Evolutionary conservation across 2,888 invertebrate genomes (phyloP).

Genomic region (Odontomyia ornata): DNA sequence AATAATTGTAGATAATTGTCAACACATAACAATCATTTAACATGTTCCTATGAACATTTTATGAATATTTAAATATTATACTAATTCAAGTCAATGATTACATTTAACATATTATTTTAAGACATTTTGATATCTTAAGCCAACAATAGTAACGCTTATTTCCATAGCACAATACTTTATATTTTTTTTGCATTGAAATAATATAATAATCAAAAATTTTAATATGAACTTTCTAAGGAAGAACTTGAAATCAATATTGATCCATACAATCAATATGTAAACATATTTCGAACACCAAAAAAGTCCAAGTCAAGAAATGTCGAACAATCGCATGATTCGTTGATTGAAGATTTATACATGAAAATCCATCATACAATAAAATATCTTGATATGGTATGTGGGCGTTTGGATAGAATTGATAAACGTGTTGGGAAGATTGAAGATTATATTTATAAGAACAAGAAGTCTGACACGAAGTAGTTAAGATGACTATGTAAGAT

Average conservation of each 20-base stretch:
- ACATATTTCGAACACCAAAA: constrained; percentile 11
- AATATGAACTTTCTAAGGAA: constrained; percentile 17
- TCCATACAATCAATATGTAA: not conserved
- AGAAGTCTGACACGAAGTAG: not conserved
- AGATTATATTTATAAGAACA: constrained; percentile 2
- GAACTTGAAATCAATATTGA: not conserved
- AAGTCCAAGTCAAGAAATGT: not conserved
- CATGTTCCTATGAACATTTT: too few relatives aligned
- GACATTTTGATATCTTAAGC: too few relatives aligned
- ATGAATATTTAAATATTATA: too few relatives aligned
- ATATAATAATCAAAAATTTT: too few relatives aligned
- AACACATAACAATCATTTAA: too few relatives aligned
- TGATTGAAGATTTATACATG: not conserved
- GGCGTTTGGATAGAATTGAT: constrained; percentile 9
- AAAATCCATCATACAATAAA: constrained; percentile 1
- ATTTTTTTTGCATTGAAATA: too few relatives aligned
- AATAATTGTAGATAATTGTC: constrained; percentile 10
- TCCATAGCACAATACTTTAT: too few relatives aligned
- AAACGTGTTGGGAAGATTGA: not conserved
- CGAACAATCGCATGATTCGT: not conserved
- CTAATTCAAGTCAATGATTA: too few relatives aligned
- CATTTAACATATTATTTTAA: too few relatives aligned
- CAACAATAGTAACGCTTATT: too few relatives aligned
- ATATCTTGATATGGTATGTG: not conserved
- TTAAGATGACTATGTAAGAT: not conserved